Evolutionary conservation across 2,113 vertebrate species (phyloP), one percentile per base, ranked within the genome.

Genomic region (Pituophis catenifer): DNA sequence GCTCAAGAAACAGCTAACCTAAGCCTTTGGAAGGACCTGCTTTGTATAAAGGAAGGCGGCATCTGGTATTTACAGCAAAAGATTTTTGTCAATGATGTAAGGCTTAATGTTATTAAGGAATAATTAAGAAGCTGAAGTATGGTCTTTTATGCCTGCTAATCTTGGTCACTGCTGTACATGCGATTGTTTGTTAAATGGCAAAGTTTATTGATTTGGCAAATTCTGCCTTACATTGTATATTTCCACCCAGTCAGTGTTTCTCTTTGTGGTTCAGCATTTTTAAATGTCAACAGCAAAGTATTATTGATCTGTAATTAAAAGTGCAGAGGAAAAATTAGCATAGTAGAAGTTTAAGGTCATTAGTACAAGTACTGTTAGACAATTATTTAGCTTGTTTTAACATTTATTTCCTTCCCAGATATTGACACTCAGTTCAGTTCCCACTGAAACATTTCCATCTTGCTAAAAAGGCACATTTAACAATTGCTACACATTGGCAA

Each of bases 271-370:
- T 99, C 98, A 98, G 98, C 97, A 97, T 98, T 97, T 98, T 98
- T 98, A 98, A 99, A 99, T 99, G 98, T 98, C 98, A 98, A 93
- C 97, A 5, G 91, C 97, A 97, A 98, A 98, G 97, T 97, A 97
- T 98, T 98, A 99, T 99, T 98, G 98, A 98, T 98, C 97, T 65
- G 97, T 97, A 98, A 98, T 98, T 98, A 98, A 98, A 99, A 99
- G 98, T 98, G 97, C 94, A 97, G 98, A 97, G 97, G 89, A 97
- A 98, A 98, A 98, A 99, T 99, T 99, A 99, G 97, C 98, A 98
- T 98, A 98, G 97, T 94, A 97, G 96, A 98, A 98, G 97, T 97
- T 98, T 97, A 96, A 95, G 94, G 97, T 98, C 98, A 98, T 98
- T 98, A 98, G 97, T 95, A 97, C 97, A 94, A 96, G 94, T 92